Evolutionary conservation across 2,113 vertebrate species (phyloP).

Genomic region (Odontesthes bonariensis): DNA sequence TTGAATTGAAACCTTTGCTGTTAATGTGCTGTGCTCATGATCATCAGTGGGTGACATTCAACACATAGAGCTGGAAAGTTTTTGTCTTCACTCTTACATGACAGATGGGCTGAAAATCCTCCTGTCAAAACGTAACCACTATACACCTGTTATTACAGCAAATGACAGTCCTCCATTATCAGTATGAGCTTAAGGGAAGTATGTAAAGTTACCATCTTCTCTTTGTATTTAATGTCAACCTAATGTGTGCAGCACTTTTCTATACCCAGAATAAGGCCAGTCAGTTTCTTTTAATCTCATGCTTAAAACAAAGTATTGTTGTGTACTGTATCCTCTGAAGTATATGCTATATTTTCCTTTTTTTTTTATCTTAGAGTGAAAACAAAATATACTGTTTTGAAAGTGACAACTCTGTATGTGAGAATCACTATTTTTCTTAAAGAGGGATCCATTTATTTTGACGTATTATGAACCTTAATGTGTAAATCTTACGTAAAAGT

Average conservation of each 20-base stretch:
- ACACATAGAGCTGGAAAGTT: conserved; percentile 33
- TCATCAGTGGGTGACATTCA: conserved; percentile 18
- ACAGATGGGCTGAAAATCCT: conserved; percentile 24
- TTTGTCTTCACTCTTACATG: conserved; percentile 26
- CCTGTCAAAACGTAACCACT: conserved; percentile 5
- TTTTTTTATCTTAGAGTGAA: not conserved
- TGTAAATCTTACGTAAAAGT: conserved; percentile 35
- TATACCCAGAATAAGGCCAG: conserved; percentile 47
- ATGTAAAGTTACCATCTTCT: conserved; percentile 15
- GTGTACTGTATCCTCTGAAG: conserved; percentile 45
- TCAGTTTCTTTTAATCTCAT: conserved; percentile 38
- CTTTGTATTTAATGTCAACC: conserved; percentile 4
- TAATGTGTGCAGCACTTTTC: conserved; percentile 46
- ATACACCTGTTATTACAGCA: not conserved
- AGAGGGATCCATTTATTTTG: conserved; percentile 47
- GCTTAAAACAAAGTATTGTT: conserved; percentile 30
- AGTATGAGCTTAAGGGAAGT: conserved; percentile 28
- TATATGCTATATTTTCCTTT: conserved; percentile 11
- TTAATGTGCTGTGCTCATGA: conserved; percentile 13
- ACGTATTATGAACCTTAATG: conserved; percentile 55
- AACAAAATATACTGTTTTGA: not conserved
- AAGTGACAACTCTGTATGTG: conserved; percentile 8
- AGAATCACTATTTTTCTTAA: conserved; percentile 19
- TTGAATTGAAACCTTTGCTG: conserved; percentile 41
- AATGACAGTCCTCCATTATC: conserved; percentile 16